Conservation (phyloP, 2,888 invertebrate species). For the Meganola albula region DNA sequence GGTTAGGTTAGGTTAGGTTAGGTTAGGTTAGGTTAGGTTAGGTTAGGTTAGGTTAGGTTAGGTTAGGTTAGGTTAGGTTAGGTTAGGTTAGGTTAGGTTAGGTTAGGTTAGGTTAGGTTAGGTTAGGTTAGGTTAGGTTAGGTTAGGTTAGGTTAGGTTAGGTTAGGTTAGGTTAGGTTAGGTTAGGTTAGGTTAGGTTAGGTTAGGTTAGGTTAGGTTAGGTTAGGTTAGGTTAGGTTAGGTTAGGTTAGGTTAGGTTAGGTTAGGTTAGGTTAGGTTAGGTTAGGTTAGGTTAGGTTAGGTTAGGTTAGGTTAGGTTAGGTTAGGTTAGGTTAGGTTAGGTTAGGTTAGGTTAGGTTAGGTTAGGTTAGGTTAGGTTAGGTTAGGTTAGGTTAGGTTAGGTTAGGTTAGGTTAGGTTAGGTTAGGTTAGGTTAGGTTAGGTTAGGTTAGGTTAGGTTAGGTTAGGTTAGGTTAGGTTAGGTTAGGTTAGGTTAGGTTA, state of each 20-base stretch:
- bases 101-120: constrained; percentile 15
- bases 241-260: constrained; percentile 20
- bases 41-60: too few species aligned
- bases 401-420: constrained; percentile 11
- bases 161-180: constrained; percentile 16
- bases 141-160: constrained; percentile 16
- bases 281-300: constrained; percentile 16
- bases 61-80: too few species aligned
- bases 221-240: constrained; percentile 23
- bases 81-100: too few species aligned
- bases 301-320: constrained; percentile 16
- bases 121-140: constrained; percentile 16
- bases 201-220: constrained; percentile 17
- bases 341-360: constrained; percentile 5
- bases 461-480: constrained; percentile 8
- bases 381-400: constrained; percentile 9
- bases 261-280: constrained; percentile 14
- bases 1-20: too few species aligned
- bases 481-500: constrained; percentile 9
- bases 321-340: constrained; percentile 12
- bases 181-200: constrained; percentile 21
- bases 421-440: constrained; percentile 10
- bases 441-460: constrained; percentile 8
- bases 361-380: constrained; percentile 11
- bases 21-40: too few species aligned